These are phyloP conservation scores for Allophyes oxyacanthae DNA, from an alignment of 2,888 invertebrate genomes.

Conservation along the genomic window DNA sequence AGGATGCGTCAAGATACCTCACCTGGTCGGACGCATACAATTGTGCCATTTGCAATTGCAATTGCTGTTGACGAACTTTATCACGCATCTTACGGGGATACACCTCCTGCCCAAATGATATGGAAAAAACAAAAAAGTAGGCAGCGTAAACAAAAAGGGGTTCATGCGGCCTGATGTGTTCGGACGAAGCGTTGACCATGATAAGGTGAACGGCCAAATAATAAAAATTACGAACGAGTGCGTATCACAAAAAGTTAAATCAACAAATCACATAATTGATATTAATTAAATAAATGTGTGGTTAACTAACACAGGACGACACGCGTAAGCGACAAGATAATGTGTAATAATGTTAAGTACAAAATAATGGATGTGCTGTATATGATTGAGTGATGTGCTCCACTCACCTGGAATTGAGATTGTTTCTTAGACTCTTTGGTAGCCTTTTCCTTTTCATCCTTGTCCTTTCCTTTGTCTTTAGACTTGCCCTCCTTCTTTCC, in stretches of 20 bases:
- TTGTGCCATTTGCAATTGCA: constrained; percentile 90
- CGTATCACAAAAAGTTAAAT: constrained; percentile 68
- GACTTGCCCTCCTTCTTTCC: constrained; percentile 89
- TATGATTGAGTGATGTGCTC: constrained; percentile 53
- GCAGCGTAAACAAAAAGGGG: constrained; percentile 88
- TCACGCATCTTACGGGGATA: constrained; percentile 95
- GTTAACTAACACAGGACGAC: constrained; percentile 82
- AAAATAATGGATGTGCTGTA: constrained; percentile 85
- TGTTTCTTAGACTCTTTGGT: constrained; percentile 90
- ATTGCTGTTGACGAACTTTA: constrained; percentile 92
- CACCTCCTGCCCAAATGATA: constrained; percentile 92
- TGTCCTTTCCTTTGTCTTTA: constrained; percentile 89
- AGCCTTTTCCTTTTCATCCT: constrained; percentile 89
- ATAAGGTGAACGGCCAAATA: constrained; percentile 64
- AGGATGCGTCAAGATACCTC: constrained; percentile 85
- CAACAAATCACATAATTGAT: constrained; percentile 68
- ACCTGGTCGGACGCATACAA: constrained; percentile 88
- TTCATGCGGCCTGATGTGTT: constrained; percentile 82
- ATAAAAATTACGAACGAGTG: constrained; percentile 68
- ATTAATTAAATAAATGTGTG: constrained; percentile 68
- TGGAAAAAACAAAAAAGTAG: constrained; percentile 89
- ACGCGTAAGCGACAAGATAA: constrained; percentile 77
- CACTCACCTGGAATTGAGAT: constrained; percentile 91
- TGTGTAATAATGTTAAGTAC: constrained; percentile 64
- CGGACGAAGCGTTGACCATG: constrained; percentile 74